These are phyloP conservation scores for Vulpes vulpes DNA, from an alignment of 2,113 vertebrate genomes.

Conservation along the genomic window DNA sequence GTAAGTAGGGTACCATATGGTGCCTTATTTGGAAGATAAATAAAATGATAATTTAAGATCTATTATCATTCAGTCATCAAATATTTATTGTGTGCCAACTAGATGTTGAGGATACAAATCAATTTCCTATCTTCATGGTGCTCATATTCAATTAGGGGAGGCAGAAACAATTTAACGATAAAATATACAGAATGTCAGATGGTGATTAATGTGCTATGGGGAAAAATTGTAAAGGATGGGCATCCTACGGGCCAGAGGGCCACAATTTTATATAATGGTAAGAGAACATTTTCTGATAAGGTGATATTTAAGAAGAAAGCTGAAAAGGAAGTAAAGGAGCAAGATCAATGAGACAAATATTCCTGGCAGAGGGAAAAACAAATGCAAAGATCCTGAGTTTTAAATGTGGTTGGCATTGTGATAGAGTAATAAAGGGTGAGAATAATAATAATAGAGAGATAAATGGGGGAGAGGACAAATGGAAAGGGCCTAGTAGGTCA, in stretches of 20 bases:
- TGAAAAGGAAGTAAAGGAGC: not conserved
- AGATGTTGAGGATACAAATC: not conserved
- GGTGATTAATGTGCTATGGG: not conserved
- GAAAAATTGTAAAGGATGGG: not conserved
- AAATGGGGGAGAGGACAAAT: not conserved
- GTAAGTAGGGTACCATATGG: not conserved
- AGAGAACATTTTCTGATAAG: conserved; percentile 25
- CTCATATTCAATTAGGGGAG: not conserved
- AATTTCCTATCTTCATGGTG: not conserved
- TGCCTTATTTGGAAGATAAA: not conserved
- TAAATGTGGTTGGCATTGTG: not conserved
- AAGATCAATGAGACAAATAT: not conserved
- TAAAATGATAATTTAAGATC: not conserved
- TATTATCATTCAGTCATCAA: not conserved
- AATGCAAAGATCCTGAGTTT: not conserved
- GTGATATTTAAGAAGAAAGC: not conserved
- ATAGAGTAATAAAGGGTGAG: not conserved
- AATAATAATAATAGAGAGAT: not conserved
- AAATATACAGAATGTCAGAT: not conserved
- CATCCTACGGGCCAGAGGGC: not conserved
- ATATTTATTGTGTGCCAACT: not conserved
- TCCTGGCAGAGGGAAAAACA: not conserved
- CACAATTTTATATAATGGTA: not conserved
- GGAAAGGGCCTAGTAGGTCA: not conserved
- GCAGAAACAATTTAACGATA: not conserved